Percentiles rank a stretch among this genome's conserved stretches.
phyloP scores from a whole-genome alignment of 2,113 vertebrate species.

The Gnathonemus echidnorhynchus region DNA sequence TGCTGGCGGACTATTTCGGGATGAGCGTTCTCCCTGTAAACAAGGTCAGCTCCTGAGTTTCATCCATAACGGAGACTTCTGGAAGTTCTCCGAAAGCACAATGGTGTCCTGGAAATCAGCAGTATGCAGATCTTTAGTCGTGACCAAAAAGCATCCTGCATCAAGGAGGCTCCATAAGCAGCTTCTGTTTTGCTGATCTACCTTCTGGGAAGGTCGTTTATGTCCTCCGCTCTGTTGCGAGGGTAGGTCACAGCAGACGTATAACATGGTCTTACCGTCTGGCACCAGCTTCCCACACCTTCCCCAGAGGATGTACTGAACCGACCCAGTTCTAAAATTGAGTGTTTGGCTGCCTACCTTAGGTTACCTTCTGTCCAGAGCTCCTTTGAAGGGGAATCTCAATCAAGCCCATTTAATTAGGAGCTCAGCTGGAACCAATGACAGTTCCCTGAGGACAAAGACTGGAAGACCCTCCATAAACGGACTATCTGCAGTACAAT shows the following conservation, averaged over 20 bases:
- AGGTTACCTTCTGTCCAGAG: not conserved
- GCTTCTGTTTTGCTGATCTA: not conserved
- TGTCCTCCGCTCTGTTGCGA: not conserved
- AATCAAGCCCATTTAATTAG: not conserved
- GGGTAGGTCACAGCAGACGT: not conserved
- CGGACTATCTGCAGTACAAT: not conserved
- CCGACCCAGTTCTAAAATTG: not conserved
- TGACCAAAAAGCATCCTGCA: not conserved
- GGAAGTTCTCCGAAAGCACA: not conserved
- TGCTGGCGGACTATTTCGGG: not conserved
- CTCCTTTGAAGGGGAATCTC: not conserved
- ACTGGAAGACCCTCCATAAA: not conserved
- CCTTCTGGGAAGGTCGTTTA: not conserved
- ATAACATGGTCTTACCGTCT: not conserved
- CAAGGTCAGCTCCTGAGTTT: not conserved
- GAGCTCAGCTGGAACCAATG: not conserved
- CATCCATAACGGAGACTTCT: not conserved
- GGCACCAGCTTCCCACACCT: not conserved
- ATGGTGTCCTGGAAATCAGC: not conserved
- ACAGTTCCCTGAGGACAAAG: not conserved
- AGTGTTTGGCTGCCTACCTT: not conserved
- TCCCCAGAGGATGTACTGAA: not conserved
- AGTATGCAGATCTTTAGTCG: not conserved
- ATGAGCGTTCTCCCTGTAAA: not conserved
- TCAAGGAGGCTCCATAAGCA: not conserved